Conservation (phyloP, 2,888 invertebrate species). For the Yponomeuta cagnagella region DNA sequence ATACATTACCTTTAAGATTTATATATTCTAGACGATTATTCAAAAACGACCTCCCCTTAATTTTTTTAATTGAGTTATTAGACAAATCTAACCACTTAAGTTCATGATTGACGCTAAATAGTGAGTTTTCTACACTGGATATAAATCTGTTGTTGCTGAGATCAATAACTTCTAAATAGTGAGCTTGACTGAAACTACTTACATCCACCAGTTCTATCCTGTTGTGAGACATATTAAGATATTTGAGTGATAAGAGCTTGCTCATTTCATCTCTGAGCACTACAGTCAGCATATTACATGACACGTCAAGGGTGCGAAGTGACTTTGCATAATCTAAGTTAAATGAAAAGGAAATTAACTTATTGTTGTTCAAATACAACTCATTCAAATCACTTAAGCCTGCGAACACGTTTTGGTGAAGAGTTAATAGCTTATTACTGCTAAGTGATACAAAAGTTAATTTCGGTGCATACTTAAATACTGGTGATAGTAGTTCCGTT, state of each 20-base stretch:
- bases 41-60: slow-evolving; percentile 45
- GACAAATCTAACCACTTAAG: slow-evolving; percentile 43
- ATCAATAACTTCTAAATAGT: slow-evolving; percentile 39
- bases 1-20: slow-evolving; percentile 46
- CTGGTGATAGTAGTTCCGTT: slow-evolving; percentile 29
- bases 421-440: slow-evolving; percentile 35
- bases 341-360: slow-evolving; percentile 38
- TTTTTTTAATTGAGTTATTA: slow-evolving; percentile 40
- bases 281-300: slow-evolving; percentile 38
- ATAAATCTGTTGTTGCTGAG: slow-evolving; percentile 48
- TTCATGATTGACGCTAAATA: slow-evolving; percentile 45
- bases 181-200: slow-evolving; percentile 46
- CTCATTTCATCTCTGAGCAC: slow-evolving; percentile 46
- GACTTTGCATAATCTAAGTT: slow-evolving; percentile 41
- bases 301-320: slow-evolving; percentile 41
- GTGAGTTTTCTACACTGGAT: slow-evolving; percentile 36
- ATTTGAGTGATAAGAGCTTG: slow-evolving; percentile 36
- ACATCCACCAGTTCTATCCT: slow-evolving; percentile 41
- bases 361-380: slow-evolving; percentile 43
- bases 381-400: slow-evolving; percentile 32
- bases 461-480: slow-evolving; percentile 32
- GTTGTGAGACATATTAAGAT: slow-evolving; percentile 51
- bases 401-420: slow-evolving; percentile 33
- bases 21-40: slow-evolving; percentile 38
- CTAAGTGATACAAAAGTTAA: slow-evolving; percentile 40